Conservation (phyloP, 2,888 invertebrate species). For the Drosophila phalerata region DNA sequence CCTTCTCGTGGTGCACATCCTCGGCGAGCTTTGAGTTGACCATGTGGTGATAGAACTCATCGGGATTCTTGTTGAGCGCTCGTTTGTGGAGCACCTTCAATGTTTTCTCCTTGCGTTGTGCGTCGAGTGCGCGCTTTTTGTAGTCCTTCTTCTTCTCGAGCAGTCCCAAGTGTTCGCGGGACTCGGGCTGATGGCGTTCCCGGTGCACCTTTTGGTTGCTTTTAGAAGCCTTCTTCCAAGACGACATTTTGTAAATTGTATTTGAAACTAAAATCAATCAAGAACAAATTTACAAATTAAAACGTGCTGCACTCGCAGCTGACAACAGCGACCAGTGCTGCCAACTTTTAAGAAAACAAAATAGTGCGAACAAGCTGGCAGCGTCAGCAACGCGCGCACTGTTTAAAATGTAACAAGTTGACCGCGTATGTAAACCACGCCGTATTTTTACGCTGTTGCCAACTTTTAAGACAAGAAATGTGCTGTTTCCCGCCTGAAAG, state of each 20-base stretch:
- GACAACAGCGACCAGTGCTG: neutral
- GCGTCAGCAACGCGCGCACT: too few relatives aligned
- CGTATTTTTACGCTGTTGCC: too few relatives aligned
- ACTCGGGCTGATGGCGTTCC: slow-evolving; percentile 94
- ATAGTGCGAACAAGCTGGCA: too few relatives aligned
- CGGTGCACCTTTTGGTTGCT: slow-evolving; percentile 93
- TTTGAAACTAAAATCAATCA: neutral
- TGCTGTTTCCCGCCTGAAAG: too few relatives aligned
- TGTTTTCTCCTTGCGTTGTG: slow-evolving; percentile 92
- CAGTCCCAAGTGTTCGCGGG: slow-evolving; percentile 91
- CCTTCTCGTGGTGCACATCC: slow-evolving; percentile 89
- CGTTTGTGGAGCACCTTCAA: slow-evolving; percentile 93
- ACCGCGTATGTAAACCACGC: too few relatives aligned
- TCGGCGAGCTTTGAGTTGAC: slow-evolving; percentile 91
- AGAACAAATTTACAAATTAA: slow-evolving; percentile 12
- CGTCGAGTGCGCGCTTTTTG: slow-evolving; percentile 91
- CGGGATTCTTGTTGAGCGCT: slow-evolving; percentile 97
- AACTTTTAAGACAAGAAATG: too few relatives aligned
- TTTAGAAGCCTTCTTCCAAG: slow-evolving; percentile 95
- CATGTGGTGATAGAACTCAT: slow-evolving; percentile 99
- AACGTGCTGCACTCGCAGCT: slow-evolving; percentile 32
- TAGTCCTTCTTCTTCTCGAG: slow-evolving; percentile 97
- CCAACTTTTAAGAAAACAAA: too few relatives aligned
- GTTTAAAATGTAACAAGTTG: too few relatives aligned
- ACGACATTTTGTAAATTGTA: slow-evolving; percentile 89